Evolutionary conservation across 2,888 invertebrate genomes (phyloP).

Genomic region (Eupithecia pulchellata): DNA sequence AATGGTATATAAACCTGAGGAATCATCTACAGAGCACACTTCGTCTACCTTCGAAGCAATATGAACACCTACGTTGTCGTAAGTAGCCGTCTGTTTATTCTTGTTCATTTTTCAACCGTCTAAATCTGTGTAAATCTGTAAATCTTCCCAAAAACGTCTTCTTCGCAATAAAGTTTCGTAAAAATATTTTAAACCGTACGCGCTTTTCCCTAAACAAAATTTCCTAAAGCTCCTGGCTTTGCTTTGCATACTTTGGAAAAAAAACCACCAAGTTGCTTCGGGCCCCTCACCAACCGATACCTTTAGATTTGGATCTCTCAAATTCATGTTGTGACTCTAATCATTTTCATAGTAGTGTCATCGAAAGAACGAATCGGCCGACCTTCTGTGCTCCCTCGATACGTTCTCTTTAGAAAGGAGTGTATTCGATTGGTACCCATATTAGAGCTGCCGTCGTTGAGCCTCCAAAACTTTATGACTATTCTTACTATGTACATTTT

Average conservation of each 20-base stretch:
- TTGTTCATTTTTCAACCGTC: not conserved
- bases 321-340: no score
- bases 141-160: not conserved
- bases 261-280: no score
- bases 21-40: conserved; percentile 55
- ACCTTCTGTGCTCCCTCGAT: not conserved
- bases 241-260: no score
- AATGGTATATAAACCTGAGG: conserved; percentile 40
- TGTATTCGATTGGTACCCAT: not conserved
- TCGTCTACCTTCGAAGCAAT: conserved; percentile 67
- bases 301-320: no score
- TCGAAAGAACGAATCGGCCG: no score
- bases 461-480: no score
- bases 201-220: not conserved
- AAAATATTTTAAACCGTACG: not conserved
- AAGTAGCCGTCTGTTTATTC: conserved; percentile 48
- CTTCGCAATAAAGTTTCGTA: not conserved
- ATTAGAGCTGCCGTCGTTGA: not conserved
- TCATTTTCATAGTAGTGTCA: no score
- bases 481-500: no score
- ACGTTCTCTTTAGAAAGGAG: not conserved
- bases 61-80: conserved; percentile 77
- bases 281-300: no score
- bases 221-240: no score
- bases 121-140: not conserved